Evolutionary conservation across 2,888 invertebrate species (phyloP), one percentile per base, ranked within the genome.

Genomic region (Serrognathus titanus): DNA sequence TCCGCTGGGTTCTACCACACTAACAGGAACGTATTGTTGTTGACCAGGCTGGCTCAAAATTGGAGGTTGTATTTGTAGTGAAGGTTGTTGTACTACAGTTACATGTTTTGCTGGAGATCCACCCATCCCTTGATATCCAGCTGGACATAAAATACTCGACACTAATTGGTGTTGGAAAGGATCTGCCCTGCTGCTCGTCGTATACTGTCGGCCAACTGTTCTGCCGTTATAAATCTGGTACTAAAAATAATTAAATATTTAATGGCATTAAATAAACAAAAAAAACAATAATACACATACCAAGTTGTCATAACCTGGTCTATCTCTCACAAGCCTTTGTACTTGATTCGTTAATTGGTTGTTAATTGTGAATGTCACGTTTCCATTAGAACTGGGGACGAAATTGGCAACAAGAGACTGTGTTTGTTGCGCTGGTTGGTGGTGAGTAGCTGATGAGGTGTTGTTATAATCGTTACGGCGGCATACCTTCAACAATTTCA

Each of bases 281-380:
- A 59, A 41, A 16, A 24, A 48, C 16, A 36, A 60, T 40, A n/a
- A 36, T 3, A 38, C 51, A 72, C 77, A 70, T 75, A 87, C 88
- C 80, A 88, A 78, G 75, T 90, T 90, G 71, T 91, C 91, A 68
- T 90, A 90, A 2, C 89, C 88, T 58, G 89, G 83, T 39, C 90
- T 81, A 69, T 91, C 86, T 31, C 91, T 80, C 2, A 87, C 86
- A 50, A 87, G 79, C 66, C 87, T 80, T 66, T 87, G 87, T 63
- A 89, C 88, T 75, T 88, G 88, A 76, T 87, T 88, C 51, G 87
- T 84, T 66, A 88, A 72, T 78, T 91, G 95, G 78, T 94, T 94
- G 80, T 95, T 96, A 79, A 97, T 94, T 60, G 95, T 93, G 69
- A 97, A 88, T 51, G 97, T 94, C 53, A 97, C 92, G 76, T 90